Percentiles rank a stretch among this genome's conserved stretches.
These are phyloP conservation scores for Melolontha melolontha DNA, from an alignment of 2,888 invertebrate species.

Conservation along the genomic window DNA sequence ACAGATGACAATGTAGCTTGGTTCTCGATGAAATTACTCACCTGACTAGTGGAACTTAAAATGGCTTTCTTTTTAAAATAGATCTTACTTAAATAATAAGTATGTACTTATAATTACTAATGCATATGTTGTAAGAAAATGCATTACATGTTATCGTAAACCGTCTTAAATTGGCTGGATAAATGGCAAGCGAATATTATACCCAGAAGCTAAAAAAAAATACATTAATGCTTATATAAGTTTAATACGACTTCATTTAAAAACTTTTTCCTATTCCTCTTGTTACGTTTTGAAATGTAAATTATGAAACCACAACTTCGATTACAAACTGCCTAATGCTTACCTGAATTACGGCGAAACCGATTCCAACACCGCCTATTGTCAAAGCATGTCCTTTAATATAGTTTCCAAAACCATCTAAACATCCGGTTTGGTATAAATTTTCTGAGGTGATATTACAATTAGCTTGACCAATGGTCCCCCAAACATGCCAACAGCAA, in stretches of 20 bases:
- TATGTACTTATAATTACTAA: conserved; percentile 2
- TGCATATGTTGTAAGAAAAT: background rate
- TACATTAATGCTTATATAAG: too few species aligned
- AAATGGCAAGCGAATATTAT: conserved; percentile 92
- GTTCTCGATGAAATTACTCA: too few species aligned
- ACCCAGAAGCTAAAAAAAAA: conserved; percentile 79
- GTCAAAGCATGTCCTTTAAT: conserved; percentile 79
- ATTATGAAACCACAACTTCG: background rate
- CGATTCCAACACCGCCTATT: conserved; percentile 85
- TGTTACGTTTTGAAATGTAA: background rate
- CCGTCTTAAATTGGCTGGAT: conserved; percentile 82
- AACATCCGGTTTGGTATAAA: conserved; percentile 74
- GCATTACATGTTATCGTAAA: conserved; percentile 49
- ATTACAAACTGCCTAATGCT: conserved; percentile 39
- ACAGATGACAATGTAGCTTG: background rate
- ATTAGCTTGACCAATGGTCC: conserved; percentile 66
- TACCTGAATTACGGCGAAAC: conserved; percentile 89
- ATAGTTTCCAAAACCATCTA: conserved; percentile 71
- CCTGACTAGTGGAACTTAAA: too few species aligned
- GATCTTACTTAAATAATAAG: conserved; percentile 4
- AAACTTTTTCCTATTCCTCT: too few species aligned
- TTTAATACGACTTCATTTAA: too few species aligned
- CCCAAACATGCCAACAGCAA: conserved; percentile 71
- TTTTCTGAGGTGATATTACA: conserved; percentile 56
- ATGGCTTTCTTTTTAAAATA: too few species aligned